Percentiles rank a stretch among this genome's conserved stretches.
Evolutionary conservation across 2,113 vertebrate genomes (phyloP).

Genomic region (Callorhinus ursinus): DNA sequence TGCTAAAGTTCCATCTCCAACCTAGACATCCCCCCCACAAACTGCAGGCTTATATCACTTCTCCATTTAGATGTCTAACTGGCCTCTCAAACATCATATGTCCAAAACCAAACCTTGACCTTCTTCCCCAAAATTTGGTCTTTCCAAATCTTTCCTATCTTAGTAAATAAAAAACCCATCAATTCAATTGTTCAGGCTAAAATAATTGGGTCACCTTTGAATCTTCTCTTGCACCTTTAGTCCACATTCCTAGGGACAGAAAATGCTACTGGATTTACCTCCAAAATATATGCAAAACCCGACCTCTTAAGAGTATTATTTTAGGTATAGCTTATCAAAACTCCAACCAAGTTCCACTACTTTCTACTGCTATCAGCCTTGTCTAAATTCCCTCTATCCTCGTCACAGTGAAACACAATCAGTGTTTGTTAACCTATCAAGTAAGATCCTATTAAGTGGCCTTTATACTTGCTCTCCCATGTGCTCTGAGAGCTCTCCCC

Average conservation of each 20-base stretch:
- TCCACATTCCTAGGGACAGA: neutral
- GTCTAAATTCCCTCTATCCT: neutral
- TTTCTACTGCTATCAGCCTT: neutral
- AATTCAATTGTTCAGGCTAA: neutral
- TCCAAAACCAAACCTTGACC: neutral
- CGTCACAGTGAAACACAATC: neutral
- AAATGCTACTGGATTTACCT: neutral
- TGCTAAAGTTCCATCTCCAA: neutral
- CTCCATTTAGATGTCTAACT: neutral
- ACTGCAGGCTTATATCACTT: neutral
- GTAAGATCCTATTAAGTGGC: neutral
- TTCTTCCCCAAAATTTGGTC: neutral
- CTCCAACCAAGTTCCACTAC: neutral
- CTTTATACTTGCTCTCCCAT: neutral
- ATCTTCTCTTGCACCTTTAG: neutral
- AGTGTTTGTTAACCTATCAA: neutral
- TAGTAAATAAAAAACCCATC: neutral
- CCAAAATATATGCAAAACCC: neutral
- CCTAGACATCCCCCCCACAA: neutral
- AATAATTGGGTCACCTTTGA: neutral
- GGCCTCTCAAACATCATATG: neutral
- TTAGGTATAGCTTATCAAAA: neutral
- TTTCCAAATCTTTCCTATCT: neutral
- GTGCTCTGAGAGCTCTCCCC: neutral
- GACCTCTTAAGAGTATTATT: neutral